phyloP scores from a whole-genome alignment of 2,888 invertebrate species.

The Heliconius aoede region DNA sequence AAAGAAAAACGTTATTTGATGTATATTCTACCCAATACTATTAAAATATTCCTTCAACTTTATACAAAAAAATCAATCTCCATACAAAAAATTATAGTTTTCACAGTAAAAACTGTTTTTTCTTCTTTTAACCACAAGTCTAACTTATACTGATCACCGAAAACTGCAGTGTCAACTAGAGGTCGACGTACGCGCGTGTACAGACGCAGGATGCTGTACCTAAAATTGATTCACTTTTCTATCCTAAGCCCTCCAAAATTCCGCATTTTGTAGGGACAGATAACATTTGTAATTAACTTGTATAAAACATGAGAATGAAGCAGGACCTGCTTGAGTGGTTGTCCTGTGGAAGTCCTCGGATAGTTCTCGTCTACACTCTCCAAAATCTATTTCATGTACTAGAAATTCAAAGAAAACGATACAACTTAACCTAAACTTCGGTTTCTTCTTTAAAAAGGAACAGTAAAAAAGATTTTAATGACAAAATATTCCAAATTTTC shows the following conservation, averaged over 20 bases:
- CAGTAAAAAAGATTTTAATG: background rate
- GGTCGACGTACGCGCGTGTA: constrained; percentile 61
- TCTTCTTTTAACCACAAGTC: background rate
- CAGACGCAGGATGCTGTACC: constrained; percentile 46
- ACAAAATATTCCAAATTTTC: background rate
- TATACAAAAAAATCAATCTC: background rate
- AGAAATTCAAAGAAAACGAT: background rate
- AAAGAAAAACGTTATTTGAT: background rate
- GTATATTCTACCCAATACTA: background rate
- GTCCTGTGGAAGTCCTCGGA: too few species aligned
- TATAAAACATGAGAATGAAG: too few species aligned
- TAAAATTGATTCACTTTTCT: background rate
- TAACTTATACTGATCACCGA: constrained; percentile 52
- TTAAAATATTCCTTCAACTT: background rate
- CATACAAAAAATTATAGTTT: background rate
- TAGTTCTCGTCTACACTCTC: too few species aligned
- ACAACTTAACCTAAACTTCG: too few species aligned
- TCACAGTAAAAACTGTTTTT: background rate
- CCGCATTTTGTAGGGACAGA: too few species aligned
- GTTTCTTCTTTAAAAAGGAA: too few species aligned
- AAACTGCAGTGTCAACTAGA: constrained; percentile 75
- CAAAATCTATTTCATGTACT: too few species aligned
- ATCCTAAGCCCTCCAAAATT: too few species aligned
- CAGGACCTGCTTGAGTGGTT: too few species aligned
- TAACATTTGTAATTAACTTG: too few species aligned